Percentiles rank a stretch among this genome's conserved stretches.
Evolutionary conservation across 1,140 invertebrate genomes (phyloP).

Genomic region (Penaeus chinensis): DNA sequence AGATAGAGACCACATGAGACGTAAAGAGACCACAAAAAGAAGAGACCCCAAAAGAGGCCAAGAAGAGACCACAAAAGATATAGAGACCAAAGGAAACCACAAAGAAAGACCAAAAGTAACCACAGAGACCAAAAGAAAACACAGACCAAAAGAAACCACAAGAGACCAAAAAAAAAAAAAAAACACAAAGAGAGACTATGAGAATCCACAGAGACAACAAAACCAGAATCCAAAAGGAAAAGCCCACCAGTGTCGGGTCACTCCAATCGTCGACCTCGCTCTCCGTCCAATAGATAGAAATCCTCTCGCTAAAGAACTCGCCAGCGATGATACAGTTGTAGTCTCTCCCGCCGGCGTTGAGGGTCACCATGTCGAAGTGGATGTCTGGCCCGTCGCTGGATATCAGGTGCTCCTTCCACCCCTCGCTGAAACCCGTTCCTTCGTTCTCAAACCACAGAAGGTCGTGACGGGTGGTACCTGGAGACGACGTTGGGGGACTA

Average conservation of each 20-base stretch:
- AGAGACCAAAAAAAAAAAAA: no score
- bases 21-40: no score
- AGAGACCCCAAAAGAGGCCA: no score
- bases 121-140: no score
- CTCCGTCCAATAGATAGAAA: constrained; percentile 67
- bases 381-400: constrained; percentile 66
- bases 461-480: not conserved
- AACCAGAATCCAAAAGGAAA: constrained; percentile 8
- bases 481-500: not conserved
- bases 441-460: constrained; percentile 48
- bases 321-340: constrained; percentile 67
- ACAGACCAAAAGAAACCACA: no score
- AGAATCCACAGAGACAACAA: not conserved
- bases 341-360: constrained; percentile 64
- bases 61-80: no score
- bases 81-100: no score
- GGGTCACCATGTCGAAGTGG: constrained; percentile 66
- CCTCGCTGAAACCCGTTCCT: constrained; percentile 46
- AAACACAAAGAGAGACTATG: no score
- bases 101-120: no score
- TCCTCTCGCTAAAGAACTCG: constrained; percentile 67
- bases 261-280: constrained; percentile 65
- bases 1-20: no score
- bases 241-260: constrained; percentile 64
- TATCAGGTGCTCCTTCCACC: constrained; percentile 67